Evolutionary conservation across 2,797 vertebrate genomes (phyloP).

Genomic region (Gila robusta): DNA sequence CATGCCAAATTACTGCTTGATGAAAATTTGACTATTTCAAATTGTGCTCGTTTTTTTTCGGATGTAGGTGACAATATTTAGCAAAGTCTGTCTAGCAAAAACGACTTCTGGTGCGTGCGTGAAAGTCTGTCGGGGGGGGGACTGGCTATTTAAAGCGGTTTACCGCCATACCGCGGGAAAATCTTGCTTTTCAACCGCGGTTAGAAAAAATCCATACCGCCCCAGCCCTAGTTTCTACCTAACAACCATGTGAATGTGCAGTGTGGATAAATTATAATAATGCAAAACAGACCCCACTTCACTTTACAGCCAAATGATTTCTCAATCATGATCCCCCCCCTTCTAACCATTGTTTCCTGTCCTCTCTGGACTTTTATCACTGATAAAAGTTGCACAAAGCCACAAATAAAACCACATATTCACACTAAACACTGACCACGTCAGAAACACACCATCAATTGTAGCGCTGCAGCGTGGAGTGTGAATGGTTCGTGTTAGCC

Average conservation of each 20-base stretch:
- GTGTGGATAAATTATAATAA: neutral
- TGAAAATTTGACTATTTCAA: no score
- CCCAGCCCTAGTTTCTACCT: neutral
- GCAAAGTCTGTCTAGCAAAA: no score
- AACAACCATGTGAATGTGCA: neutral
- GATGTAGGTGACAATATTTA: no score
- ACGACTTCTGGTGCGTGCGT: no score
- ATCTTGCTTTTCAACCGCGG: no score
- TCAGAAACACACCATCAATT: neutral
- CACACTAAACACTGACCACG: neutral
- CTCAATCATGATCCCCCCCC: neutral
- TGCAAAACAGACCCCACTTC: neutral
- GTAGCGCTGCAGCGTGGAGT: neutral
- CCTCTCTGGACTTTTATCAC: neutral
- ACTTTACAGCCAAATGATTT: neutral
- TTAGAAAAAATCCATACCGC: no score
- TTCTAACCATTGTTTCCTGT: neutral
- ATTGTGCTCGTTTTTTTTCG: no score
- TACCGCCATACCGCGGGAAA: no score
- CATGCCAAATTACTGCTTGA: no score
- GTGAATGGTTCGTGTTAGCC: slow-evolving; percentile 46
- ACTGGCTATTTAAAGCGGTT: no score
- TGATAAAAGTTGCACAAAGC: neutral
- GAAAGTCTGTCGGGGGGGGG: no score
- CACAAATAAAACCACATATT: neutral